Evolutionary conservation across 2,797 vertebrate species (phyloP).

Genomic region (Urophycis tenuis): DNA sequence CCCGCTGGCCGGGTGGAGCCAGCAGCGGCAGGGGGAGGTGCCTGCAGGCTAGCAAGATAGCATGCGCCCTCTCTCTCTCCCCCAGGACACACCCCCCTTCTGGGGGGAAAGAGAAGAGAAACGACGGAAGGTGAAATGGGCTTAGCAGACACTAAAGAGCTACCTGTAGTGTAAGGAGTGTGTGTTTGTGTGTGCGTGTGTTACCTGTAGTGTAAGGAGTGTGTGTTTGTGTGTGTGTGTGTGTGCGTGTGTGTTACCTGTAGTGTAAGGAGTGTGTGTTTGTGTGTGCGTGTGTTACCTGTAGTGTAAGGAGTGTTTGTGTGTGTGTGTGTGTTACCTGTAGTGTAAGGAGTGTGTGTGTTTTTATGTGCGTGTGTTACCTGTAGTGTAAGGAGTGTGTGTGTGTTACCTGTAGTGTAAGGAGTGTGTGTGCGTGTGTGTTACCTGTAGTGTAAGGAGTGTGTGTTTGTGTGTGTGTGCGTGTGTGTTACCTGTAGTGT

Average conservation of each 20-base stretch:
- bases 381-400: constrained; percentile 54
- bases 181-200: too few relatives aligned
- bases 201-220: not conserved
- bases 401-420: constrained; percentile 11
- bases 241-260: too few relatives aligned
- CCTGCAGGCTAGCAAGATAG: constrained; percentile 91
- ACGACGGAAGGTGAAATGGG: not conserved
- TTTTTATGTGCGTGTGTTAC: constrained; percentile 32
- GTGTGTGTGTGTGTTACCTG: constrained; percentile 50
- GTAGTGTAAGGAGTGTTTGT: constrained; percentile 5
- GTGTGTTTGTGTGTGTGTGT: too few relatives aligned
- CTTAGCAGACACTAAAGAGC: not conserved
- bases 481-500: constrained; percentile 51
- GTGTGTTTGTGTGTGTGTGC: constrained; percentile 38
- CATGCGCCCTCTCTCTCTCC: constrained; percentile 88
- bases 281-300: too few relatives aligned
- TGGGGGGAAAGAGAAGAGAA: constrained; percentile 15
- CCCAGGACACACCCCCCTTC: constrained; percentile 70
- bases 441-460: constrained; percentile 57
- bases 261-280: too few relatives aligned
- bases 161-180: not conserved
- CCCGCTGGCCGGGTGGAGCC: constrained; percentile 86
- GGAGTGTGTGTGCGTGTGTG: constrained; percentile 23
- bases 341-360: constrained; percentile 48
- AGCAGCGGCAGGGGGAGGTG: constrained; percentile 93